Conservation (phyloP, 1,140 invertebrate species). For the Neodiprion lecontei region DNA sequence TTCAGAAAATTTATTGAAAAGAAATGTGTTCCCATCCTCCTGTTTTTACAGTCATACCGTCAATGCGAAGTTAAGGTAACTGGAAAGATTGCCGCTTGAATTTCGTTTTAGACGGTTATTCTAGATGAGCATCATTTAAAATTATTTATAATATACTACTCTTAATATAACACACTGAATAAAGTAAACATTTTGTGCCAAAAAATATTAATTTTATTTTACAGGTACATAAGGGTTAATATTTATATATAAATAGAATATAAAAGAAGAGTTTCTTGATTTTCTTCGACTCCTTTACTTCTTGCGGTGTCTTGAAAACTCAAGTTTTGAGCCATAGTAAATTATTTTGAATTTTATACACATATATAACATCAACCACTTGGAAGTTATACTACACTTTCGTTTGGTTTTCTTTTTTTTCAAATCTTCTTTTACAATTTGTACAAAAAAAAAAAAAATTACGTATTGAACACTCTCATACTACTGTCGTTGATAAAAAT, state of each 20-base stretch:
- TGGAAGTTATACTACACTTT: slow-evolving; percentile 34
- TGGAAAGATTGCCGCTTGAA: too few species aligned
- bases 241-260: slow-evolving; percentile 32
- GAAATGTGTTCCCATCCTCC: too few species aligned
- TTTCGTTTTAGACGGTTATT: too few species aligned
- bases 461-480: background rate
- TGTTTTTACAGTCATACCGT: too few species aligned
- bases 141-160: slow-evolving; percentile 20
- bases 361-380: slow-evolving; percentile 23
- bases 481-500: background rate
- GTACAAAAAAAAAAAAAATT: background rate
- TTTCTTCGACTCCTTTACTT: slow-evolving; percentile 15
- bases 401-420: background rate
- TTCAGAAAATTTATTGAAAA: too few species aligned
- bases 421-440: background rate
- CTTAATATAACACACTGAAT: slow-evolving; percentile 20
- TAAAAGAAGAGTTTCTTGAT: slow-evolving; percentile 16
- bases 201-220: slow-evolving; percentile 36
- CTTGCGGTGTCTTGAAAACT: background rate
- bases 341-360: slow-evolving; percentile 29
- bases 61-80: too few species aligned
- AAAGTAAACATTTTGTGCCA: slow-evolving; percentile 33
- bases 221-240: slow-evolving; percentile 46
- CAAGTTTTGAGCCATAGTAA: slow-evolving; percentile 20
- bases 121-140: background rate